Evolutionary conservation across 2,113 vertebrate species (phyloP).

Genomic region (Cyprinus carpio): DNA sequence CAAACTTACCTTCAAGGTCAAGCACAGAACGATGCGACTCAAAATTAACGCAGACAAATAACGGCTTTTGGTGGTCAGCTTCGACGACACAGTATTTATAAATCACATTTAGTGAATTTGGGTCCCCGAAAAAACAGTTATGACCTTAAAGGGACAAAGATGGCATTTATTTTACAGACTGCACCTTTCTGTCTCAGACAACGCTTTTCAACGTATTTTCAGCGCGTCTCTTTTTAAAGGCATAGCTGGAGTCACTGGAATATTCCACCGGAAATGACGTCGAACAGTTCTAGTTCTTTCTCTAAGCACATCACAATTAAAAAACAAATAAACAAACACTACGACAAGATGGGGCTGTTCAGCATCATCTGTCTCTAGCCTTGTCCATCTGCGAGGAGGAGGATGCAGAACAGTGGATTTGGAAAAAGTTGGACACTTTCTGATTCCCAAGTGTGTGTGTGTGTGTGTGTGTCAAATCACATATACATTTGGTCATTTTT

Average conservation of each 20-base stretch:
- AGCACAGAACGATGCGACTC: background rate
- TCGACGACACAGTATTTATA: background rate
- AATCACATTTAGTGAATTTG: background rate
- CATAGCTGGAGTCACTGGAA: conserved; percentile 62
- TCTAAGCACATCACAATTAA: conserved; percentile 35
- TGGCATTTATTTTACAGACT: background rate
- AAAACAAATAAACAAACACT: background rate
- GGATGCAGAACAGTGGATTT: background rate
- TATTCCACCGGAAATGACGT: conserved; percentile 79
- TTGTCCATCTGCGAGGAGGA: background rate
- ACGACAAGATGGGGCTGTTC: background rate
- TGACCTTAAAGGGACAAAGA: background rate
- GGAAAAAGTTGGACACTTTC: background rate
- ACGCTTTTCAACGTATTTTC: background rate
- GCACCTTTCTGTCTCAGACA: conserved; percentile 52
- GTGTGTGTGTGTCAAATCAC: background rate
- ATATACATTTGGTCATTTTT: background rate
- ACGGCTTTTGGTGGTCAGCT: background rate
- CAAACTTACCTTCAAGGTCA: conserved; percentile 54
- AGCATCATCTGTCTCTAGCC: no score
- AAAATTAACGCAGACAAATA: background rate
- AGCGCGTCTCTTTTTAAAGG: conserved; percentile 68
- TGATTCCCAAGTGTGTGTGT: background rate
- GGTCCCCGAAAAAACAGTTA: background rate
- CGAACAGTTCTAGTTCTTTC: conserved; percentile 34